Base-by-base conservation (phyloP, 2,113 vertebrate genomes). In the Pao palembangensis region DNA sequence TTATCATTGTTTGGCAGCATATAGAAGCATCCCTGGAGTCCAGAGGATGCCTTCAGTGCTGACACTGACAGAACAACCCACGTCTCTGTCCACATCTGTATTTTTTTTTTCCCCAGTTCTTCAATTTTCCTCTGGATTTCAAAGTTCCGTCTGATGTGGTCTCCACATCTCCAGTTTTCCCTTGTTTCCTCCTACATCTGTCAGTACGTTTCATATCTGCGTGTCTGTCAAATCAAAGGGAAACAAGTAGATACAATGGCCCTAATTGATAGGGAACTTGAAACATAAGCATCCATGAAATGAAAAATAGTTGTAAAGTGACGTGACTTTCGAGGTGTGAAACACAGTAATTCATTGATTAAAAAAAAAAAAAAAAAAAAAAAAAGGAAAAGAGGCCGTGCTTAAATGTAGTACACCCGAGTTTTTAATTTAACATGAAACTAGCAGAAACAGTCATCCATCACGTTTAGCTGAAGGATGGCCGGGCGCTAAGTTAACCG, bases 1-100 rank as follows among this genome's bases (percentile, higher is more conserved):
- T 91, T 91, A 91, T 88, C 79, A 81, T 55, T 91, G 80, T 88
- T 85, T 88, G 79, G 79, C 79, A 61, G 85, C 62, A 61, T 87
- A 80, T 79, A 88, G 71, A 82, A 76, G 71, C 66, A 75, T 80
- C 73, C 50, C 52, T 61, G 79, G 83, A 71, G 85, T 83, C 86
- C 76, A 66, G 78, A 87, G 84, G 85, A 82, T 58, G 71, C 65
- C 76, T 84, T 55, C 57, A 74, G 87, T 86, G 82, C 76, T 85
- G 84, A 85, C 79, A 85, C 73, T 87, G 75, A 87, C 75, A 70
- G 75, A 85, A 84, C 75, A 58, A 79, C 69, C 83, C 82, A 75
- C 81, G 81, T 88, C 82, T 83, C 74, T 67, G 53, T 79, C 85
- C 88, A 91, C 88, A 90, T 87, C 84, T 73, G 85, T 79, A 28